Conservation (phyloP, 2,888 invertebrate species). For the Drosophila gaucha region DNA sequence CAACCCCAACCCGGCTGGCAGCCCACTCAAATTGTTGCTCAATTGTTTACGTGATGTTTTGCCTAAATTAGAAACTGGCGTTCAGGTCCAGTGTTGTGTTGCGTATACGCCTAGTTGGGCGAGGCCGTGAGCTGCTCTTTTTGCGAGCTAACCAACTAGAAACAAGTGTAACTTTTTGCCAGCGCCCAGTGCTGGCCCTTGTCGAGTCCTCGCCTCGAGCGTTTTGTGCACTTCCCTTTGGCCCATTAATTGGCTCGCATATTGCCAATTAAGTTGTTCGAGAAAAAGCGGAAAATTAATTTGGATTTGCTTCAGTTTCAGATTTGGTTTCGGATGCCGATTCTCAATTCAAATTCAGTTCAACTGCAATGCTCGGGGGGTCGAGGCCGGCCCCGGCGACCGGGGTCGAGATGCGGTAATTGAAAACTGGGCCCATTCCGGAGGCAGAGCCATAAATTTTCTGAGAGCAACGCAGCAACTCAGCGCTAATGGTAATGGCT, state of each 20-base stretch:
- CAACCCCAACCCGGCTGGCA: slow-evolving; percentile 3
- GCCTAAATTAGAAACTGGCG: slow-evolving; percentile 71
- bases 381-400: slow-evolving; percentile 5
- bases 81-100: slow-evolving; percentile 35
- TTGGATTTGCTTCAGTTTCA: slow-evolving; percentile 61
- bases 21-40: slow-evolving; percentile 57
- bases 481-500: slow-evolving; percentile 68
- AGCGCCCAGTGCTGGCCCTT: slow-evolving; percentile 2
- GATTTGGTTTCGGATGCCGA: slow-evolving; percentile 29
- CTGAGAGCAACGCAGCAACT: slow-evolving; percentile 46
- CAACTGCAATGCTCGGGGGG: slow-evolving; percentile 14
- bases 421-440: slow-evolving; percentile 66
- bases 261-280: slow-evolving; percentile 71
- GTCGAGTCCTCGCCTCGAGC: slow-evolving; percentile 40
- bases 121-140: slow-evolving; percentile 32
- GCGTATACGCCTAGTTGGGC: slow-evolving; percentile 53
- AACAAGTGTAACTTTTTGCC: slow-evolving; percentile 63
- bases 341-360: slow-evolving; percentile 35
- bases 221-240: slow-evolving; percentile 37
- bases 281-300: slow-evolving; percentile 76
- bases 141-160: slow-evolving; percentile 23
- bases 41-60: slow-evolving; percentile 80
- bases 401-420: slow-evolving; percentile 67
- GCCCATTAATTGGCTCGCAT: slow-evolving; percentile 72
- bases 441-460: slow-evolving; percentile 65